These are phyloP conservation scores for Spicauda simplicius DNA, from an alignment of 2,888 invertebrate genomes.

Conservation along the genomic window DNA sequence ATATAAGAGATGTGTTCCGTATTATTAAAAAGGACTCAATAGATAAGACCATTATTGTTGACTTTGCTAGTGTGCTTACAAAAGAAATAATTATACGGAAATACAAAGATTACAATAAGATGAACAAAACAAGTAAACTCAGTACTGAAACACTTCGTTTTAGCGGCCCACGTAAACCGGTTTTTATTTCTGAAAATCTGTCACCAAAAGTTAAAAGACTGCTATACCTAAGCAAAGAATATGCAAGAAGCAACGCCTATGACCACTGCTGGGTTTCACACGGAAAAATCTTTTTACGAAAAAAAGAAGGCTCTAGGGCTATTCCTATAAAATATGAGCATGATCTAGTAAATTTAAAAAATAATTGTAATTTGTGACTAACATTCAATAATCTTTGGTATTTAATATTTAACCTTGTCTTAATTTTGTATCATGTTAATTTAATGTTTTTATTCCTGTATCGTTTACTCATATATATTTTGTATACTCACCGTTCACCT, in stretches of 20 bases:
- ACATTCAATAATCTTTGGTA: neutral
- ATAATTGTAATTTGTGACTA: neutral
- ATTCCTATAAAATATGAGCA: neutral
- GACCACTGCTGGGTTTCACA: constrained; percentile 1
- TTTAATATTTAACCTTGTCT: neutral
- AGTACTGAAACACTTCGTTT: neutral
- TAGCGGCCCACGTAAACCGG: neutral
- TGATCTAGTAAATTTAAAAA: neutral
- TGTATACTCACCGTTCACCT: neutral
- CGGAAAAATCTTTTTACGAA: constrained; percentile 2
- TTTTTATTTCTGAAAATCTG: neutral
- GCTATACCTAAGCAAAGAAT: neutral
- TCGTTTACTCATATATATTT: neutral
- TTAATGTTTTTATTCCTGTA: neutral
- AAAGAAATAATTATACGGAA: neutral
- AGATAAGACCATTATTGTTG: neutral
- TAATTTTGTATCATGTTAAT: neutral
- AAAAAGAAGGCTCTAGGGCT: neutral
- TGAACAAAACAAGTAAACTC: neutral
- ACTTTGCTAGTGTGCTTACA: neutral
- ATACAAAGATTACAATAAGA: constrained; percentile 3
- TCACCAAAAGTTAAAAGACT: neutral
- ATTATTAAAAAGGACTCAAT: neutral
- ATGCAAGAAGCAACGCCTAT: neutral
- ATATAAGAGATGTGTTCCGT: constrained; percentile 2